Evolutionary conservation across 2,113 vertebrate genomes (phyloP).

Genomic region (Oreochromis aureus): DNA sequence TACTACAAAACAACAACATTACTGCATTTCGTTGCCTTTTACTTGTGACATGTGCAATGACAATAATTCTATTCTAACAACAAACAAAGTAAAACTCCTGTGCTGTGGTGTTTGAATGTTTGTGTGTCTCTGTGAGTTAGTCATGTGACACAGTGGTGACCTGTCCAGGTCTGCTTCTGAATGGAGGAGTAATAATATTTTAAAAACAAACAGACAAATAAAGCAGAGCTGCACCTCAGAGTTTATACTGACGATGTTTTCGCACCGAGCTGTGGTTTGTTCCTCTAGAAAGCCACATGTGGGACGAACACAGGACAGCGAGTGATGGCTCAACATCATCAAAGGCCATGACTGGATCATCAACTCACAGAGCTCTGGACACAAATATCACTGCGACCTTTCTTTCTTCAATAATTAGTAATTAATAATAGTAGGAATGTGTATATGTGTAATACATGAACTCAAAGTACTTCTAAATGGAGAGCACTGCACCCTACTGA

Average conservation of each 20-base stretch:
- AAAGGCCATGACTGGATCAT: neutral
- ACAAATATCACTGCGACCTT: neutral
- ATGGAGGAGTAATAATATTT: neutral
- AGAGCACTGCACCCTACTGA: too few relatives aligned
- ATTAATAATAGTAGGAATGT: neutral
- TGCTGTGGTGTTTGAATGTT: fast-evolving
- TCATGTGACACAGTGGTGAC: neutral
- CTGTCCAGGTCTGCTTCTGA: neutral
- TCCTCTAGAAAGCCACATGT: neutral
- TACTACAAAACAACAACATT: neutral
- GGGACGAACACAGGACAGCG: neutral
- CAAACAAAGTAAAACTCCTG: neutral
- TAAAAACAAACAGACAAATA: neutral
- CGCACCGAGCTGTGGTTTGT: neutral
- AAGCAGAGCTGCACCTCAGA: neutral
- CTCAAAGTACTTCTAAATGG: neutral
- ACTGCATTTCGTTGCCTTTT: fast-evolving
- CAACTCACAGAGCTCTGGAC: neutral
- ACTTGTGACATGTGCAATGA: neutral
- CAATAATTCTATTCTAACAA: neutral
- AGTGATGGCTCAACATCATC: neutral
- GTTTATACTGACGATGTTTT: fast-evolving
- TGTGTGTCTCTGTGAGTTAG: neutral
- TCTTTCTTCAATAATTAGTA: neutral
- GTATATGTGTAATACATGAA: neutral